Evolutionary conservation across 2,113 vertebrate species (phyloP).

Genomic region (Monarcha castaneiventris): DNA sequence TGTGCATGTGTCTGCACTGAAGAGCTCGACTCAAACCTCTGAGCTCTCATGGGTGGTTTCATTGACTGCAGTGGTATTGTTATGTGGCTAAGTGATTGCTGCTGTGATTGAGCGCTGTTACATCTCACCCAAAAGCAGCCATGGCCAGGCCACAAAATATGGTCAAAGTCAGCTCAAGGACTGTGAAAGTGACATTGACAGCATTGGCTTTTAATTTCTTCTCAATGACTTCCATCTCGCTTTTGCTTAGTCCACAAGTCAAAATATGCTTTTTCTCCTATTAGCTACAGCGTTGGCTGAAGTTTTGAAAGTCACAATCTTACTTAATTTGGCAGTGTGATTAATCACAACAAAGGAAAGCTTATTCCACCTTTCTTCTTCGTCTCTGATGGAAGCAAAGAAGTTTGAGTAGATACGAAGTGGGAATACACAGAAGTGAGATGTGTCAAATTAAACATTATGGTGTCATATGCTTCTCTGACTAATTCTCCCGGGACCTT

Average conservation of each 20-base stretch:
- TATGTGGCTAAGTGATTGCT: background rate
- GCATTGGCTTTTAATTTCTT: slow-evolving; percentile 15
- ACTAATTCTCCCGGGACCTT: background rate
- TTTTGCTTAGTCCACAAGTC: background rate
- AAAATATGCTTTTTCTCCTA: background rate
- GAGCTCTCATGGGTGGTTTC: slow-evolving; percentile 21
- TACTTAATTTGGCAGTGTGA: background rate
- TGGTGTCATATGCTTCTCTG: background rate
- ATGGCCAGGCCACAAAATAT: slow-evolving; percentile 33
- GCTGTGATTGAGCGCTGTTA: background rate
- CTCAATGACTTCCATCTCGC: background rate
- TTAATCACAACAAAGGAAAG: background rate
- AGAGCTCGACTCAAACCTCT: background rate
- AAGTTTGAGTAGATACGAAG: background rate
- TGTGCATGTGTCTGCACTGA: background rate
- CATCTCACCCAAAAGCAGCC: slow-evolving; percentile 30
- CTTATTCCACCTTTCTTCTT: background rate
- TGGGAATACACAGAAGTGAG: background rate
- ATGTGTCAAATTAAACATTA: background rate
- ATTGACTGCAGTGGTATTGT: slow-evolving; percentile 19
- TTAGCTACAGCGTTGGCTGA: fast-evolving
- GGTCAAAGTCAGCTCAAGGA: slow-evolving; percentile 8
- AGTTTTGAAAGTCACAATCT: background rate
- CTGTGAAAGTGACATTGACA: slow-evolving; percentile 26
- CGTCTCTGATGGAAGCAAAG: background rate